Conservation (phyloP, 2,797 vertebrate genomes). For the Phrynocephalus forsythii region DNA sequence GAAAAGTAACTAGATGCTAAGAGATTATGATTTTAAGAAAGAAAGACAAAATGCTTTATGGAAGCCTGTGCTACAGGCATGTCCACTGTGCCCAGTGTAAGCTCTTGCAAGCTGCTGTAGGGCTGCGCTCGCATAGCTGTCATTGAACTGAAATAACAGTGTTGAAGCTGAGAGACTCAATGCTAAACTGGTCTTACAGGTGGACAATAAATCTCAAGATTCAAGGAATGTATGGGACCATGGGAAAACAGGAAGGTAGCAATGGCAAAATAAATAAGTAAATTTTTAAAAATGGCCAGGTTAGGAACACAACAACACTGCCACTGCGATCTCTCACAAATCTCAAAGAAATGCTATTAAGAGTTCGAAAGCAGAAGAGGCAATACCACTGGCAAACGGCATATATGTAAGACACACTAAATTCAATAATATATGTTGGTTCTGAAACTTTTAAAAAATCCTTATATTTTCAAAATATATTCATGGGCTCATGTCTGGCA, state of each 20-base stretch:
- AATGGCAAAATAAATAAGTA: not conserved
- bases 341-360: not conserved
- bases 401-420: not conserved
- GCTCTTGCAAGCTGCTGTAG: not conserved
- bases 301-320: not conserved
- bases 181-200: not conserved
- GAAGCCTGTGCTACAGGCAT: not conserved
- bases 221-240: not conserved
- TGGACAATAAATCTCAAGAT: not conserved
- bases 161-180: not conserved
- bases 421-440: not conserved
- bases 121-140: not conserved
- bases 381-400: not conserved
- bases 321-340: not conserved
- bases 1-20: slow-evolving; percentile 9
- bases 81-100: not conserved
- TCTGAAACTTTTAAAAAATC: not conserved
- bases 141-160: not conserved
- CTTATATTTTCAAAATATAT: not conserved
- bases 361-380: not conserved
- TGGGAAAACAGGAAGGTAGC: not conserved
- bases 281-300: not conserved
- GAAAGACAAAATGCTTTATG: not conserved
- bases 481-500: not conserved
- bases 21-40: slow-evolving; percentile 15